These are phyloP conservation scores for Meghimatium bilineatum DNA, from an alignment of 2,888 invertebrate genomes.

Conservation along the genomic window DNA sequence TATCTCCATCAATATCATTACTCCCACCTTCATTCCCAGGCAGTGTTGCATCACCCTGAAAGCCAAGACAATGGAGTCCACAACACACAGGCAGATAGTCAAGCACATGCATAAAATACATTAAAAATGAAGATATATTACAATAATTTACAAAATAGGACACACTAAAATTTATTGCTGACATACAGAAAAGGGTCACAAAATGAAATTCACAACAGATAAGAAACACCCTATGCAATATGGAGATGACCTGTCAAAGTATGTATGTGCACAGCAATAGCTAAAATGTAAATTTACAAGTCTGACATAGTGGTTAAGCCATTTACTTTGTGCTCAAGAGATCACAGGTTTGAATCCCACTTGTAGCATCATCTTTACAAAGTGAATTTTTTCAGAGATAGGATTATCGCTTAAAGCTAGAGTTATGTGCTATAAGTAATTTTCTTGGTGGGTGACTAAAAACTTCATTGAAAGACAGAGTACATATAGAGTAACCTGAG, in stretches of 20 bases:
- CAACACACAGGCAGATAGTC: slow-evolving; percentile 56
- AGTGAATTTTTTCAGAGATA: too few species aligned
- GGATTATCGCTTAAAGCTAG: too few species aligned
- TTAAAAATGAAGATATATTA: slow-evolving; percentile 21
- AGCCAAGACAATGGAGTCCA: slow-evolving; percentile 57
- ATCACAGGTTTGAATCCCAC: too few species aligned
- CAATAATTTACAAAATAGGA: slow-evolving; percentile 3
- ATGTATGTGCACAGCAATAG: background rate
- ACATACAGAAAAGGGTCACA: background rate
- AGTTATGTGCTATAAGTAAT: too few species aligned
- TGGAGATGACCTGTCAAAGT: background rate
- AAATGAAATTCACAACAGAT: background rate
- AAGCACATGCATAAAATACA: slow-evolving; percentile 34
- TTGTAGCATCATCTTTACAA: too few species aligned
- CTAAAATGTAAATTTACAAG: background rate
- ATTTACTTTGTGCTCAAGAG: too few species aligned
- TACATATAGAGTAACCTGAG: too few species aligned
- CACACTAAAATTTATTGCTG: background rate
- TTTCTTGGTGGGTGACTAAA: too few species aligned
- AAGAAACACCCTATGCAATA: background rate
- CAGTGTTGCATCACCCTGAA: slow-evolving; percentile 54
- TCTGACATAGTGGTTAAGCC: background rate
- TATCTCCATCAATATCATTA: slow-evolving; percentile 31
- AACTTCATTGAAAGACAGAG: too few species aligned
- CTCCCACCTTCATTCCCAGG: slow-evolving; percentile 10